These are phyloP conservation scores for Saxicola maurus DNA, from an alignment of 2,797 vertebrate genomes.

Conservation along the genomic window DNA sequence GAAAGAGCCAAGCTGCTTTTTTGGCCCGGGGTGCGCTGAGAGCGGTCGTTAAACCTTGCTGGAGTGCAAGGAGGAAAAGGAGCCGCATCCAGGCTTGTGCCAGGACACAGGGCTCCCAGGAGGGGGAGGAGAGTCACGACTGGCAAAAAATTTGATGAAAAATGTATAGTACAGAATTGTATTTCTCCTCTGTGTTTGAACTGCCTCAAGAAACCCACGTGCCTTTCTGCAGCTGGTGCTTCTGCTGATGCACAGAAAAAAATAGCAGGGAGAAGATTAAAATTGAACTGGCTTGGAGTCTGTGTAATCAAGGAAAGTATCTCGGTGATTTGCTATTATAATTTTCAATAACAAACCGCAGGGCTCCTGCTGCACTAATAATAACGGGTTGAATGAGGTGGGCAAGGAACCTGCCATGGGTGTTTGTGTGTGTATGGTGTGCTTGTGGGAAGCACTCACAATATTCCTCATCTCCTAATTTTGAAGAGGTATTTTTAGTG, in stretches of 20 bases:
- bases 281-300: conserved; percentile 58
- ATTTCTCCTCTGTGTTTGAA: conserved; percentile 17
- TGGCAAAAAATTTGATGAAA: not conserved
- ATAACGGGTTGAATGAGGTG: conserved; percentile 49
- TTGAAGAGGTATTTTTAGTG: conserved; percentile 74
- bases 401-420: conserved; percentile 36
- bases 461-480: conserved; percentile 63
- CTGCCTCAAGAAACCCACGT: conserved; percentile 30
- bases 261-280: conserved; percentile 36
- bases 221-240: conserved; percentile 64
- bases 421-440: not conserved
- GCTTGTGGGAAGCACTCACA: conserved; percentile 50
- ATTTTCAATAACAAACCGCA: conserved; percentile 70
- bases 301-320: conserved; percentile 73
- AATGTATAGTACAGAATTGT: not conserved
- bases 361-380: conserved; percentile 65
- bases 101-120: not conserved
- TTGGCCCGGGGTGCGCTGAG: not conserved
- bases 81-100: fast-evolving
- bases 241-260: conserved; percentile 55
- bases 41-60: not conserved
- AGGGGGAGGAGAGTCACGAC: not conserved
- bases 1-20: conserved; percentile 45
- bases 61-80: not conserved
- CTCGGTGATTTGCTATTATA: conserved; percentile 72